These are phyloP conservation scores for Dromococcyx pavoninus DNA, from an alignment of 2,797 vertebrate species.

Conservation along the genomic window DNA sequence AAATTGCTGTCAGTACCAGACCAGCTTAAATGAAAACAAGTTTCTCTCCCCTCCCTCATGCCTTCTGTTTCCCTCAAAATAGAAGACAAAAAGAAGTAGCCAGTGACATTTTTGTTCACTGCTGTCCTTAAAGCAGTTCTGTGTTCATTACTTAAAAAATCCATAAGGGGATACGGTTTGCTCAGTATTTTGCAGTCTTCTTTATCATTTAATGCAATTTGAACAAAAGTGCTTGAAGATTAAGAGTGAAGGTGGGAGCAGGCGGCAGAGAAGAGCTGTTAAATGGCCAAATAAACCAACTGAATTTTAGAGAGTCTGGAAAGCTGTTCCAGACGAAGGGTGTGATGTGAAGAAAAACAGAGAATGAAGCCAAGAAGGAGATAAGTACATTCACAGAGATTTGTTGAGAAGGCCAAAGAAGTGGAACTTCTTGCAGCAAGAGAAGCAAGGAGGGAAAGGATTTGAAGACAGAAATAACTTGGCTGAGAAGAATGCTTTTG, in stretches of 20 bases:
- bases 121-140: neutral
- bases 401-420: neutral
- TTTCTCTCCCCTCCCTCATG: neutral
- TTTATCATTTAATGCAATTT: conserved; percentile 44
- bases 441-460: neutral
- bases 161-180: neutral
- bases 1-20: neutral
- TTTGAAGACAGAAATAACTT: neutral
- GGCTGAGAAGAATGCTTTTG: neutral
- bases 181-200: neutral
- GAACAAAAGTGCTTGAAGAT: conserved; percentile 37
- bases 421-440: neutral
- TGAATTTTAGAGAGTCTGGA: conserved; percentile 31
- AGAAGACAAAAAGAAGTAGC: neutral
- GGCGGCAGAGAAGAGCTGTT: conserved; percentile 10
- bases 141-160: neutral
- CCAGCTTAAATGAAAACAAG: neutral
- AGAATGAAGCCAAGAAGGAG: neutral
- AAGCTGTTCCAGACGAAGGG: neutral
- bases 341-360: neutral
- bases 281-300: conserved; percentile 33
- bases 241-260: conserved; percentile 23
- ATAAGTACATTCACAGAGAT: neutral
- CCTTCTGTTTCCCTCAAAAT: conserved; percentile 29
- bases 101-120: neutral